Percentiles rank a stretch among this genome's conserved stretches.
Conservation (phyloP, 1,140 invertebrate genomes). For the Elysia chlorotica region DNA sequence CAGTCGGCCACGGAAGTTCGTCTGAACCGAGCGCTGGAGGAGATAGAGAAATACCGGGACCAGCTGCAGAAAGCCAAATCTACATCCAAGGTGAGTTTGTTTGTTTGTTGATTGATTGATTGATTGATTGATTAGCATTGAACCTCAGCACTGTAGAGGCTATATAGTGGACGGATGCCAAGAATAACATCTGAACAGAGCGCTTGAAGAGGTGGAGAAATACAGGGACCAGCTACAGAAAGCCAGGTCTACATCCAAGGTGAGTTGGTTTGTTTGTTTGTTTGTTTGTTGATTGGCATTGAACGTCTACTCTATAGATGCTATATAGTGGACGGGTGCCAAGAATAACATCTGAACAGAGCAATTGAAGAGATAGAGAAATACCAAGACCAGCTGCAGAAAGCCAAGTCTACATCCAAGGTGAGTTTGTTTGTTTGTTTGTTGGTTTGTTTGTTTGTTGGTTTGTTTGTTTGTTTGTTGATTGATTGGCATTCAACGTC, state of each 20-base stretch:
- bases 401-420: slow-evolving; percentile 55
- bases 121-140: too few species aligned
- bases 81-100: slow-evolving; percentile 57
- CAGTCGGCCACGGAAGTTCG: slow-evolving; percentile 60
- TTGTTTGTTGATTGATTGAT: too few species aligned
- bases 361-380: slow-evolving; percentile 62
- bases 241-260: slow-evolving; percentile 55
- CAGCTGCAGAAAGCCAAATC: slow-evolving; percentile 56
- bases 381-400: slow-evolving; percentile 57
- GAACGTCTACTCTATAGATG: too few species aligned
- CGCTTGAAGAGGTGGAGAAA: slow-evolving; percentile 61
- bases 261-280: too few species aligned
- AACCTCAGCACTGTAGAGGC: too few species aligned
- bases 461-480: too few species aligned
- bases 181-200: slow-evolving; percentile 60
- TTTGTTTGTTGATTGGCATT: too few species aligned
- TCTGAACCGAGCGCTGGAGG: slow-evolving; percentile 61
- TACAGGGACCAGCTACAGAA: slow-evolving; percentile 58
- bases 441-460: too few species aligned
- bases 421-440: too few species aligned
- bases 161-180: too few species aligned
- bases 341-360: slow-evolving; percentile 60
- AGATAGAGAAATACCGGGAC: slow-evolving; percentile 60
- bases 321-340: too few species aligned
- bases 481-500: too few species aligned